Conservation (phyloP, 2,797 vertebrate species). For the Anomalospiza imberbis region DNA sequence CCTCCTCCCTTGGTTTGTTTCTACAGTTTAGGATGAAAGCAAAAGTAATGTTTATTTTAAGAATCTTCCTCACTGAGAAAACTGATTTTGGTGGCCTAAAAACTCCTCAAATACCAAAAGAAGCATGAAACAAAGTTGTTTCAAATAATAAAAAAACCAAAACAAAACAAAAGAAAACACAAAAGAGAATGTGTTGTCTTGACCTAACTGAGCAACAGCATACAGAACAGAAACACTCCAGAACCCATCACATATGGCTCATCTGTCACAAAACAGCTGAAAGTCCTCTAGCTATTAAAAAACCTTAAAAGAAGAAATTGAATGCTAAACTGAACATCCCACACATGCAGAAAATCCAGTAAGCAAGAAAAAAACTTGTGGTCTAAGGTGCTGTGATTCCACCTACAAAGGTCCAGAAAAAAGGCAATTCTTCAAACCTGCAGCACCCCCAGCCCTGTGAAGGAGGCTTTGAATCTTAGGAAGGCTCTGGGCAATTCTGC, state of each 20-base stretch:
- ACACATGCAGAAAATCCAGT: background rate
- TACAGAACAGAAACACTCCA: background rate
- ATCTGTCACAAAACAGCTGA: background rate
- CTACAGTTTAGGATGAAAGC: background rate
- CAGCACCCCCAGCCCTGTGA: fast-evolving
- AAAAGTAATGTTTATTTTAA: background rate
- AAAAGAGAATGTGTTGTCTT: background rate
- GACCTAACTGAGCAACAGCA: background rate
- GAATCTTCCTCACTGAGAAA: background rate
- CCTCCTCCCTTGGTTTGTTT: background rate
- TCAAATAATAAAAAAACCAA: background rate
- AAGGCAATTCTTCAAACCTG: background rate
- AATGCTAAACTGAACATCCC: background rate
- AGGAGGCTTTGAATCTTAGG: background rate
- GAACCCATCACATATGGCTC: background rate
- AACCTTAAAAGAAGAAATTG: background rate
- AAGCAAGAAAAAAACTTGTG: fast-evolving
- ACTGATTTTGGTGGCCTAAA: background rate
- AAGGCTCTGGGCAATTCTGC: background rate
- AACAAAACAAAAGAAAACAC: background rate
- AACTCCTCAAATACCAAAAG: background rate
- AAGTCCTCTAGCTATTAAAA: background rate
- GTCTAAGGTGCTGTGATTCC: background rate
- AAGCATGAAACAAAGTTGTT: background rate
- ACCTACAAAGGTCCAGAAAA: background rate